These are phyloP conservation scores for Corythornis leucogaster DNA, from an alignment of 2,797 vertebrate genomes.

Conservation along the genomic window DNA sequence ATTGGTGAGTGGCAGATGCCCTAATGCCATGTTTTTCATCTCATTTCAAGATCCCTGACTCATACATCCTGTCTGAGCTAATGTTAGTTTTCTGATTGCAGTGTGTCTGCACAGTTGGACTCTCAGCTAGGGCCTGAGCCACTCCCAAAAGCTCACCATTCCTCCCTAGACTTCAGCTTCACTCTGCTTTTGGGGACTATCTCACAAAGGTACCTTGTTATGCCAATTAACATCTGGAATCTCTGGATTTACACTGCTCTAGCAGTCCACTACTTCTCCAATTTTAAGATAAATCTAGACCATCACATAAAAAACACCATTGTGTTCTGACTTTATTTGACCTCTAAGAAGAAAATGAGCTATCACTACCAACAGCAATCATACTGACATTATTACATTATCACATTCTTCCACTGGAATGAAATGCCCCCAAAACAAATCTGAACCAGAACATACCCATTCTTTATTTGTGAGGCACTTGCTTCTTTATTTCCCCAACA, in stretches of 20 bases:
- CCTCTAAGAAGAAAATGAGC: not conserved
- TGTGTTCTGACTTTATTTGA: not conserved
- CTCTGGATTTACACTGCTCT: not conserved
- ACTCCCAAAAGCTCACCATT: constrained; percentile 9
- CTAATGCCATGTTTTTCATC: constrained; percentile 12
- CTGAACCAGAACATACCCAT: not conserved
- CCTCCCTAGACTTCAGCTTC: not conserved
- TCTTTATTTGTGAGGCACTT: not conserved
- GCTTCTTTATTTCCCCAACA: not conserved
- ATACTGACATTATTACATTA: not conserved
- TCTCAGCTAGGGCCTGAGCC: not conserved
- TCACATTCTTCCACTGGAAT: not conserved
- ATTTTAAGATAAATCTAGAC: not conserved
- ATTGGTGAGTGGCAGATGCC: not conserved
- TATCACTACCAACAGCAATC: not conserved
- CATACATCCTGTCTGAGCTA: constrained; percentile 75
- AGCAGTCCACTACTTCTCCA: not conserved
- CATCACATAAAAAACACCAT: not conserved
- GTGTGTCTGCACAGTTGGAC: constrained; percentile 34
- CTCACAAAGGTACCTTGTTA: not conserved
- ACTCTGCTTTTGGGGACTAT: not conserved
- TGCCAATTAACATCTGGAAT: not conserved
- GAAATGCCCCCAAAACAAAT: not conserved
- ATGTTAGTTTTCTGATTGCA: constrained; percentile 69
- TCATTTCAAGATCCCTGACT: constrained; percentile 62